phyloP scores from a whole-genome alignment of 2,797 vertebrate species.

The Tokudaia tokunoshimensis region DNA sequence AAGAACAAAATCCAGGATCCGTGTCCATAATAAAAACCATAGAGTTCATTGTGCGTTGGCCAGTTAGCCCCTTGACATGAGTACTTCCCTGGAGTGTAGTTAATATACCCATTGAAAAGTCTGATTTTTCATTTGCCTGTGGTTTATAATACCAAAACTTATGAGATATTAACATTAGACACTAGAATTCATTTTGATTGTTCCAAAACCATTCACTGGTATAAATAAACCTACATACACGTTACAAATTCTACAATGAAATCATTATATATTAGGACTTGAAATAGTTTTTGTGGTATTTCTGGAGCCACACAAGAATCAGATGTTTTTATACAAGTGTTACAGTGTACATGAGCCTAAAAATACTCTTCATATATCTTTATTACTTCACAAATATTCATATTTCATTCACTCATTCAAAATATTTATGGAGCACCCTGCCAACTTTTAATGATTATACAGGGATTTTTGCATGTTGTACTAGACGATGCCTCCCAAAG shows the following conservation, averaged over 20 bases:
- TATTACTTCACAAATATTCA: neutral
- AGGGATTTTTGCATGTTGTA: neutral
- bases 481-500: neutral
- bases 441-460: neutral
- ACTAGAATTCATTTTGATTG: constrained; percentile 42
- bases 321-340: neutral
- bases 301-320: neutral
- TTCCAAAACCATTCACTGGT: neutral
- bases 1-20: constrained; percentile 22
- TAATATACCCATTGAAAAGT: neutral
- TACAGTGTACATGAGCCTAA: neutral
- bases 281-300: constrained; percentile 22
- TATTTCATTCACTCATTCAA: constrained; percentile 28
- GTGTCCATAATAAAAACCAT: neutral
- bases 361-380: neutral
- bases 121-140: neutral
- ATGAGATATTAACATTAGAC: neutral
- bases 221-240: neutral
- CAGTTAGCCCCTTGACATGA: neutral
- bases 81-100: too few relatives aligned
- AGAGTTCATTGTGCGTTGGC: neutral
- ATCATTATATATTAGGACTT: neutral
- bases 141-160: neutral
- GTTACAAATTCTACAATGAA: neutral
- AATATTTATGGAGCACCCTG: neutral